phyloP scores from a whole-genome alignment of 2,113 vertebrate genomes.

The Alexandromys fortis region DNA sequence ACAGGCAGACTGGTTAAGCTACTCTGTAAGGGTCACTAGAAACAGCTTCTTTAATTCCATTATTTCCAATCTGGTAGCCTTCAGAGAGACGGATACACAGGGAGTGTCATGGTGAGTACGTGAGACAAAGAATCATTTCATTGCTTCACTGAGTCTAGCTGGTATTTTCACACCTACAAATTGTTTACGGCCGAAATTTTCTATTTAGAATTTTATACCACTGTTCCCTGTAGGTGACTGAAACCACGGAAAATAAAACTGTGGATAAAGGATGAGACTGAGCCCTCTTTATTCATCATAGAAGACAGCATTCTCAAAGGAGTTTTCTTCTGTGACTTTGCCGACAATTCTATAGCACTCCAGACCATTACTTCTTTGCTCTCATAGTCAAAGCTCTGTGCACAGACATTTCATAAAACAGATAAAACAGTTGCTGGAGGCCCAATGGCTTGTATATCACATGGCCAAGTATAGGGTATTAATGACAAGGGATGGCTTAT shows the following conservation, averaged over 20 bases:
- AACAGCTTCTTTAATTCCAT: neutral
- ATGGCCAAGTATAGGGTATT: neutral
- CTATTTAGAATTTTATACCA: neutral
- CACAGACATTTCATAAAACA: neutral
- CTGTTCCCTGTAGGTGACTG: neutral
- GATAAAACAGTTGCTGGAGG: neutral
- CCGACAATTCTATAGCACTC: neutral
- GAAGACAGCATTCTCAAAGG: neutral
- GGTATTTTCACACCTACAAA: neutral
- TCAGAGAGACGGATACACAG: neutral
- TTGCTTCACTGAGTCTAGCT: neutral
- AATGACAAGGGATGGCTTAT: neutral
- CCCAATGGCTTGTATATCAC: no score
- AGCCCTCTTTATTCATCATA: neutral
- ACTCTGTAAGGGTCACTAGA: neutral
- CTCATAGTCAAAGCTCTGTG: neutral
- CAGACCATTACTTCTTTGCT: neutral
- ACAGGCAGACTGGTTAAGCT: neutral
- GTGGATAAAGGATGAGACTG: neutral
- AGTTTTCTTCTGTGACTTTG: neutral
- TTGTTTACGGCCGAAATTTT: neutral
- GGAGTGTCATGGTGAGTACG: neutral
- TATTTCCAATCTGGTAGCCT: neutral
- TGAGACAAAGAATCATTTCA: neutral
- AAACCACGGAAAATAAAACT: neutral